Base-by-base conservation (phyloP, 2,113 vertebrate genomes). In the Tamias sibiricus region DNA sequence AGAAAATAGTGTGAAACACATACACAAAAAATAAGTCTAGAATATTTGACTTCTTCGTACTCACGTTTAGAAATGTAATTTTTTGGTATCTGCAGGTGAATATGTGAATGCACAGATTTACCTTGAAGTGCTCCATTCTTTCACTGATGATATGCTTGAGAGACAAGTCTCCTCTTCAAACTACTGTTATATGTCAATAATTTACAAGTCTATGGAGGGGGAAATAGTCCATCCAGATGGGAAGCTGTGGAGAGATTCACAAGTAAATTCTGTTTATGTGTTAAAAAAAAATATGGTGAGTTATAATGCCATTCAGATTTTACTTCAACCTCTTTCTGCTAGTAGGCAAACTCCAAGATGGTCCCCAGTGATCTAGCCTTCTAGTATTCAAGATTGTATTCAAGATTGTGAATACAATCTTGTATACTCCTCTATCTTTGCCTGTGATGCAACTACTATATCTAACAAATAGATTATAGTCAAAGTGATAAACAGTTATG, bases 1-100 rank as follows among this genome's bases (percentile, higher is more conserved):
- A 95, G 42, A 96, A 88, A 97, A 94, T 84, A 11, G 2, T 69
- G 17, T 91, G 30, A 90, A 87, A 77, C 7, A 54, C 26, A 30
- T 20, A 57, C 7, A 24, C 54, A 57, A 92, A 90, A 44, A 37
- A 62, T 19, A 90, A 24, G 9, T 66, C 57, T 57, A 69, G 44
- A 54, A 37, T 4, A 3, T 10, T 87, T 64, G 24, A 68, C 28
- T 85, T 90, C 28, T 81, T 75, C 59, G 32, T 57, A 69, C 87
- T 90, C 35, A 13, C 37, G 74, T 81, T 88, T 79, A 71, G 24
- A 91, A 80, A 2, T 37, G 40, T 30, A 54, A 80, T 59, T 95
- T 87, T 32, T 94, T 71, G 64, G 26, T 57, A 13, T 83, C 20
- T 87, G 24, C 42, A 47, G 8, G 3, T 91, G 22, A 44, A 14